A percentile compares a stretch with the other conserved stretches of the same genome.
Conservation (phyloP, 2,888 invertebrate genomes). For the Toxonevra muliebris region DNA sequence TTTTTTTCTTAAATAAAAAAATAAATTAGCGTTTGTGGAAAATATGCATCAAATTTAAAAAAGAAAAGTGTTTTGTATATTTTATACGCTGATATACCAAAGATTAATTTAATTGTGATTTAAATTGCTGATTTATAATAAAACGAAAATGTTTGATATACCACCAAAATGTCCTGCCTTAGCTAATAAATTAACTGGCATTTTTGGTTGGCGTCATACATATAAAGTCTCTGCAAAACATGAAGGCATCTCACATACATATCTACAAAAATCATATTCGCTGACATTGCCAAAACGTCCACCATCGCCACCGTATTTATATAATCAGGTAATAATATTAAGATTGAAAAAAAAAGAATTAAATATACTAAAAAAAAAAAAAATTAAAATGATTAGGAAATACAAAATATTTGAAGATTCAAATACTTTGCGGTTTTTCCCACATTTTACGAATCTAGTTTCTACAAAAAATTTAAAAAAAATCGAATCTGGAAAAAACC, state of each 20-base stretch:
- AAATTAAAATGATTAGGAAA: too few relatives aligned
- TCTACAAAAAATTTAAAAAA: too few relatives aligned
- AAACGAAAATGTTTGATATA: constrained; percentile 68
- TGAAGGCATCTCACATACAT: constrained; percentile 67
- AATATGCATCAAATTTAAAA: too few relatives aligned
- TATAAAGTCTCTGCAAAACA: constrained; percentile 83
- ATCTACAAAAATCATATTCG: constrained; percentile 64
- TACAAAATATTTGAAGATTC: too few relatives aligned
- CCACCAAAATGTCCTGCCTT: constrained; percentile 78
- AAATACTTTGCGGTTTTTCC: too few relatives aligned
- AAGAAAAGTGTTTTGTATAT: too few relatives aligned
- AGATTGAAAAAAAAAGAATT: background rate
- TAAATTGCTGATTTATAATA: background rate
- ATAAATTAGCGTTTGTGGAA: too few relatives aligned
- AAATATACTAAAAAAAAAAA: too few relatives aligned
- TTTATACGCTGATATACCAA: constrained; percentile 15
- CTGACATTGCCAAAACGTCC: constrained; percentile 62
- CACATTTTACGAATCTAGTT: too few relatives aligned
- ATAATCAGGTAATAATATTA: constrained; percentile 56
- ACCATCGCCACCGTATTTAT: constrained; percentile 54
- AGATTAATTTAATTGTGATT: constrained; percentile 28
- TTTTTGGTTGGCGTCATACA: constrained; percentile 83
- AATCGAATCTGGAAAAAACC: too few relatives aligned
- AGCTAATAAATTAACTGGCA: constrained; percentile 78
- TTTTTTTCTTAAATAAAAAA: too few relatives aligned